These are phyloP conservation scores for Pungitius pungitius DNA, from an alignment of 2,113 vertebrate species.

Conservation along the genomic window DNA sequence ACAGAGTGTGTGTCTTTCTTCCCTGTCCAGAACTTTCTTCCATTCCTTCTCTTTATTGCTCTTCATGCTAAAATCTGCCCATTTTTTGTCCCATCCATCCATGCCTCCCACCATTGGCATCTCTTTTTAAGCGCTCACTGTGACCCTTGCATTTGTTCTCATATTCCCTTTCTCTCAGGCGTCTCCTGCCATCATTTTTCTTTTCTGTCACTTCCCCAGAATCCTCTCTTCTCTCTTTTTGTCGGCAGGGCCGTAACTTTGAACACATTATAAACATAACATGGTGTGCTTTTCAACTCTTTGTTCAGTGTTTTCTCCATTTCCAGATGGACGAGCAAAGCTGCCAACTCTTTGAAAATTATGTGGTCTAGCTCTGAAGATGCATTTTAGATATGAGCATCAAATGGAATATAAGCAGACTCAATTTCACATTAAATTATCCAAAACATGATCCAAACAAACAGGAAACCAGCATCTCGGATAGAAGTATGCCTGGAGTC, in stretches of 20 bases:
- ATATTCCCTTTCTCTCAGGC: slow-evolving; percentile 4
- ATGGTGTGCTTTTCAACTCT: neutral
- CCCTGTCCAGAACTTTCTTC: slow-evolving; percentile 14
- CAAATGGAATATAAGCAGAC: neutral
- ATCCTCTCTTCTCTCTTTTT: neutral
- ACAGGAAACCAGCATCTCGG: neutral
- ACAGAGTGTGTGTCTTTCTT: slow-evolving; percentile 11
- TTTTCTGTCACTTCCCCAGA: neutral
- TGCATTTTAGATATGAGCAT: neutral
- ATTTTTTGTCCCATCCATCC: slow-evolving; percentile 3
- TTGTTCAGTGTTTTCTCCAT: neutral
- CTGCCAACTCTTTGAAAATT: neutral
- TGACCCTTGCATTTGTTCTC: slow-evolving; percentile 1
- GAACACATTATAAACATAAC: neutral
- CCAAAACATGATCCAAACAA: neutral
- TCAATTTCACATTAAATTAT: neutral
- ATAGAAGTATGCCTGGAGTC: neutral
- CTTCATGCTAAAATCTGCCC: slow-evolving; percentile 12
- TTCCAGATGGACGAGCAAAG: neutral
- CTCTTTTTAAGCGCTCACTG: neutral
- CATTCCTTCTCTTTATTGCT: slow-evolving; percentile 10
- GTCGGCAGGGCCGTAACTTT: neutral
- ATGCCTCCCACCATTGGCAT: neutral
- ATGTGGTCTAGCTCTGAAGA: neutral
- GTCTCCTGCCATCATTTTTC: neutral